phyloP scores from a whole-genome alignment of 2,888 invertebrate genomes.

The Himalopsyche japonica region DNA sequence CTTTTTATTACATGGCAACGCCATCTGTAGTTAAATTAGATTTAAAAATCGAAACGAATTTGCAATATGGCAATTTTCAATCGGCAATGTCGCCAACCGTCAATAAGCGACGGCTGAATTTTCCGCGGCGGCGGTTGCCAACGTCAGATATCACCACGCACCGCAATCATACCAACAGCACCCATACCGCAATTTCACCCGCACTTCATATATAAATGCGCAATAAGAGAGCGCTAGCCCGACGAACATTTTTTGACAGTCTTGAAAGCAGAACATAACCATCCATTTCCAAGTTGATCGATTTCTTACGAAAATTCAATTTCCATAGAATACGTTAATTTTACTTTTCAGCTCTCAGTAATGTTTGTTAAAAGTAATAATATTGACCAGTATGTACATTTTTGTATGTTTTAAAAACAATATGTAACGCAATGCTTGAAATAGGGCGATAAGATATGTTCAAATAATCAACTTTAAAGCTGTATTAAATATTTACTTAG shows the following conservation, averaged over 20 bases:
- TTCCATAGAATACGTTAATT: too few species aligned
- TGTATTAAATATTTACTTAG: too few species aligned
- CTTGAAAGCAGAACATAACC: background rate
- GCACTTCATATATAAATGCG: background rate
- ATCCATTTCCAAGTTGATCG: background rate
- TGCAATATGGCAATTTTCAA: background rate
- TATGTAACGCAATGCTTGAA: too few species aligned
- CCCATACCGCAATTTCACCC: background rate
- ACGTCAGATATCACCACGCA: slow-evolving; percentile 40
- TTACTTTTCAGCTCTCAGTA: too few species aligned
- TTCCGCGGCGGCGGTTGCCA: slow-evolving; percentile 5
- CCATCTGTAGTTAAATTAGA: background rate
- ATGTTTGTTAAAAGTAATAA: too few species aligned
- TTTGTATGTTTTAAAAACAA: too few species aligned
- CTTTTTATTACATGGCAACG: too few species aligned
- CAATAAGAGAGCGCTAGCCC: background rate
- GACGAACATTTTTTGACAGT: too few species aligned
- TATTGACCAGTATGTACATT: too few species aligned
- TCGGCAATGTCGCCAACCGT: background rate
- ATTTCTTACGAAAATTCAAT: too few species aligned
- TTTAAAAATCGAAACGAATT: background rate
- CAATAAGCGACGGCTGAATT: background rate
- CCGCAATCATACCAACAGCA: slow-evolving; percentile 23
- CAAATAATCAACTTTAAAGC: too few species aligned
- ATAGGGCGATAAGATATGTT: too few species aligned